These are phyloP conservation scores for Folsomia manolachei DNA, from an alignment of 2,888 invertebrate genomes.

Conservation along the genomic window DNA sequence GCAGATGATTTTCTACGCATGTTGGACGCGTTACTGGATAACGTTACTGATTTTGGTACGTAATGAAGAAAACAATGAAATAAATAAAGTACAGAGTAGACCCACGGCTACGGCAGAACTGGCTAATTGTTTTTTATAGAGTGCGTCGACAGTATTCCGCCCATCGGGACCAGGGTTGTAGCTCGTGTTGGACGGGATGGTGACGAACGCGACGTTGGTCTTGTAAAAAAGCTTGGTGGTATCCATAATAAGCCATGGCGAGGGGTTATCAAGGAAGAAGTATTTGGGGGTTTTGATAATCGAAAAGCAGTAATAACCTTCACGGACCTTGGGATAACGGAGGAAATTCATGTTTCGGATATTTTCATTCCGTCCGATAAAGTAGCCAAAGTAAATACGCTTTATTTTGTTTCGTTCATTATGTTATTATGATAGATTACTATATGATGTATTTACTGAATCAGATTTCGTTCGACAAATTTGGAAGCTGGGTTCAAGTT, in stretches of 20 bases:
- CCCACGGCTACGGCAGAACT: no score
- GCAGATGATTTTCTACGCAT: neutral
- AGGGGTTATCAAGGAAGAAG: neutral
- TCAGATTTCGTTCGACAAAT: neutral
- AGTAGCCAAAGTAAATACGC: neutral
- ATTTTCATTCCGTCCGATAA: neutral
- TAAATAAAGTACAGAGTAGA: no score
- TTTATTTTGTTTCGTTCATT: neutral
- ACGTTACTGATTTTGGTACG: neutral
- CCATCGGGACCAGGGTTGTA: neutral
- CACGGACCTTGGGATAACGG: neutral
- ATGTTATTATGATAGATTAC: no score
- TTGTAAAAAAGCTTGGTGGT: neutral
- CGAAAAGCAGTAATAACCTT: neutral
- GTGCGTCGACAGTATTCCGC: neutral
- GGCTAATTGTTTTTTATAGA: neutral
- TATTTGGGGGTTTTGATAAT: neutral
- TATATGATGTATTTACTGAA: no score
- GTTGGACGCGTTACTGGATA: neutral
- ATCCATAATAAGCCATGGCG: neutral
- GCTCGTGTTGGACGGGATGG: neutral
- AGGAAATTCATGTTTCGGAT: neutral
- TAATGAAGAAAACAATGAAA: neutral
- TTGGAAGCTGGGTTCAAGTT: neutral
- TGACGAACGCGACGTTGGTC: neutral